Conservation (phyloP, 2,113 vertebrate species). For the Oreochromis tanganicae region DNA sequence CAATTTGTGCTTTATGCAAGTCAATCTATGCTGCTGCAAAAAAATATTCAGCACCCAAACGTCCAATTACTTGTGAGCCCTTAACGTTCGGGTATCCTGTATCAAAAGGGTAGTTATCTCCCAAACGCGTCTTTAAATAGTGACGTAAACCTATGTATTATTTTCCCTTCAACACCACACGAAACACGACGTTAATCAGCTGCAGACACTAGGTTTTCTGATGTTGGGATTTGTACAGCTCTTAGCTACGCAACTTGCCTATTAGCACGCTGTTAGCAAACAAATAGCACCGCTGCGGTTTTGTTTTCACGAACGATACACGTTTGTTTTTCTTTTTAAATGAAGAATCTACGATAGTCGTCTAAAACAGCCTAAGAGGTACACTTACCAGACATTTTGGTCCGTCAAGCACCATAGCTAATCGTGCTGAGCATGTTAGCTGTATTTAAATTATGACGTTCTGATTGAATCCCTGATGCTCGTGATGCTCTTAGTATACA, state of each 20-base stretch:
- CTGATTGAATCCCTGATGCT: background rate
- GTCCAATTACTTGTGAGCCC: background rate
- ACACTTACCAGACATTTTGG: background rate
- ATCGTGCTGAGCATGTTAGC: conserved; percentile 17
- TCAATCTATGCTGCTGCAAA: background rate
- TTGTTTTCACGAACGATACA: background rate
- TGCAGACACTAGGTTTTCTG: background rate
- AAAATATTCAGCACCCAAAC: background rate
- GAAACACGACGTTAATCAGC: background rate
- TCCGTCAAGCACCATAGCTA: background rate
- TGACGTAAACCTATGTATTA: background rate
- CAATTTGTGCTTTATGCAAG: background rate
- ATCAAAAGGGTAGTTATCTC: background rate
- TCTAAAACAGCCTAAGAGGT: background rate
- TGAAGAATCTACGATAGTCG: too few relatives aligned
- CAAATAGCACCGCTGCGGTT: background rate
- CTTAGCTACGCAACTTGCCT: background rate
- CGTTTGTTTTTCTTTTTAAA: background rate
- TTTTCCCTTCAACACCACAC: background rate
- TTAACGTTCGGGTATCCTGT: background rate
- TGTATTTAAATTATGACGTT: background rate
- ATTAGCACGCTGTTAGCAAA: conserved; percentile 22
- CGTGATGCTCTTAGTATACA: background rate
- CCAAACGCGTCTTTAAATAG: background rate
- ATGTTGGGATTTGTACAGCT: background rate